These are phyloP conservation scores for Isaurus tuberculatus DNA, from an alignment of 92 coral and sea anemone genomes.

Conservation along the genomic window DNA sequence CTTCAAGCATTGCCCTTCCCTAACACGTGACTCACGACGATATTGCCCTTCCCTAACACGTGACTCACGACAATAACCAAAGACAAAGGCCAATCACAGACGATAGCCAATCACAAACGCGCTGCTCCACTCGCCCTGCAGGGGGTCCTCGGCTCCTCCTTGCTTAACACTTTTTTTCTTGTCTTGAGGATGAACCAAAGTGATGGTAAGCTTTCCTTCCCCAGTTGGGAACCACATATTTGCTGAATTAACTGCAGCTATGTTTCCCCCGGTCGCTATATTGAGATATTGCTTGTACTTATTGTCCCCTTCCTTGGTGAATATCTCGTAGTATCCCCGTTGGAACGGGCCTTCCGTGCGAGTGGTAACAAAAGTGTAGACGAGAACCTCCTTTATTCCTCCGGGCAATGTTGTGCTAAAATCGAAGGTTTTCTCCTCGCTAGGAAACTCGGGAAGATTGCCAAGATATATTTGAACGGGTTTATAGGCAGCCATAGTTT, in stretches of 20 bases:
- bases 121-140: slow-evolving; percentile 51
- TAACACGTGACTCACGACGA: too few species aligned
- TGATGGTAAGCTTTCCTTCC: slow-evolving; percentile 52
- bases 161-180: slow-evolving; percentile 44
- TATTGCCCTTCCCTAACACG: too few species aligned
- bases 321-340: slow-evolving; percentile 67
- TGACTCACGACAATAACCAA: background rate
- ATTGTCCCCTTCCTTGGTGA: slow-evolving; percentile 41
- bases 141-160: slow-evolving; percentile 16
- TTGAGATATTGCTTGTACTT: slow-evolving; percentile 67
- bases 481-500: slow-evolving; percentile 46
- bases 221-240: slow-evolving; percentile 75
- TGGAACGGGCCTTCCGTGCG: slow-evolving; percentile 60
- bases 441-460: slow-evolving; percentile 51
- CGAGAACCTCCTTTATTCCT: slow-evolving; percentile 56
- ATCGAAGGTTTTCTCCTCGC: slow-evolving; percentile 26
- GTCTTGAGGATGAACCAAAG: slow-evolving; percentile 50
- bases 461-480: slow-evolving; percentile 46
- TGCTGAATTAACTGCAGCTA: slow-evolving; percentile 63
- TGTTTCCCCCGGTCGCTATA: slow-evolving; percentile 62
- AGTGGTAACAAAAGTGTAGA: slow-evolving; percentile 63
- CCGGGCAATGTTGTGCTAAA: slow-evolving; percentile 44
- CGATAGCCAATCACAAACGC: slow-evolving; percentile 63
- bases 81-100: background rate
- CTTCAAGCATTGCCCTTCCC: too few species aligned